Base-by-base conservation (phyloP, 2,888 invertebrate species). In the Dicyrtomina minuta region DNA sequence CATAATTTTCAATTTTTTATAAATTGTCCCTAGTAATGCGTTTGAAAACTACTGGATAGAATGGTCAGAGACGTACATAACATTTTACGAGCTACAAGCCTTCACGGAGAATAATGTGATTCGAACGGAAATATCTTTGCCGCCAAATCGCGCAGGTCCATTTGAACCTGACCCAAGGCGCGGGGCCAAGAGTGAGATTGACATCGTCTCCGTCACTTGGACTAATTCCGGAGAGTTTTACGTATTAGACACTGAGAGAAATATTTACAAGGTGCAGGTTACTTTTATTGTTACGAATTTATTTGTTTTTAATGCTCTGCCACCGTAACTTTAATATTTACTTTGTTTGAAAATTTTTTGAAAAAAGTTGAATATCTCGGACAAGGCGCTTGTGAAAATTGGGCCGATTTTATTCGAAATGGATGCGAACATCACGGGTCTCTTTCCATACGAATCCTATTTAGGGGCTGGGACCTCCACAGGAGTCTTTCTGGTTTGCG, bases 61-160 rank as follows among this genome's bases (percentile, higher is more conserved):
- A 61, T 74, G 74, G 69, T 73, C 73, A 15, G 43, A 39, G 2
- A 62, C 67, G 3, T 70, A 74, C 70, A 61, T 76, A n/a, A 74
- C 68, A 12, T 71, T 76, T 20, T 76, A 74, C 56, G 76, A 76
- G 39, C 72, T 73, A 39, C 73, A 70, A 58, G 70, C 73, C 1
- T 70, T 74, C n/a, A 72, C 71, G 12, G 61, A 74, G 49, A 74
- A 68, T 26, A 71, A 70, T 68, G 74, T 74, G 0, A 66, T 74
- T 41, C 68, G 73, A 64, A 76, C 72, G 2, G 69, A 69, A 33
- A 66, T 76, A 20, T 68, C 71, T 20, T 43, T 76, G 12, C 76
- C 76, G 12, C 60, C 62, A 27, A 64, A 73, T 26, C 24, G 12
- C 12, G 5, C 64, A 13, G 3, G 26, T 26, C 46, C 27, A 39